Evolutionary conservation across 2,888 invertebrate genomes (phyloP).

Genomic region (Epinotia nisella): DNA sequence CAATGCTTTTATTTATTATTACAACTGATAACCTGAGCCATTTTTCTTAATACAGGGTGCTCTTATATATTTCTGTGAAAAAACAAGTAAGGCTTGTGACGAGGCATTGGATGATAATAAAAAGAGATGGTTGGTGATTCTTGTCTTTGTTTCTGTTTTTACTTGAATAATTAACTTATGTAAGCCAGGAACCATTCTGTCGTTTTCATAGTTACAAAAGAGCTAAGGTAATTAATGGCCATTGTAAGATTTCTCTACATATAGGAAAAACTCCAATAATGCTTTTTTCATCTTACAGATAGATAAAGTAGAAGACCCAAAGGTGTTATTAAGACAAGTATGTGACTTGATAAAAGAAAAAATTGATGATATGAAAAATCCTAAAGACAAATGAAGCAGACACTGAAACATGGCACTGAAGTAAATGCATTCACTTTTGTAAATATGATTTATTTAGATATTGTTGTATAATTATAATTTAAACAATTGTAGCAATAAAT

Average conservation of each 20-base stretch:
- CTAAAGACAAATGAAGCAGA: conserved; percentile 55
- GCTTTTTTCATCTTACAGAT: conserved; percentile 84
- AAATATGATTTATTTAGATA: conserved; percentile 68
- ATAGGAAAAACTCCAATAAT: conserved; percentile 25
- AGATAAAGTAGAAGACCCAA: conserved; percentile 93
- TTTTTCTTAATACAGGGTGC: conserved; percentile 65
- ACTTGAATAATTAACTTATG: conserved; percentile 47
- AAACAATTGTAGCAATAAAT: conserved; percentile 63
- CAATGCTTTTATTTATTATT: conserved; percentile 1
- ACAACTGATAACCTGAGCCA: conserved; percentile 19
- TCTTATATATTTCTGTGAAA: conserved; percentile 64
- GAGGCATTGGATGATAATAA: conserved; percentile 59
- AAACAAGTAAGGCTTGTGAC: conserved; percentile 62
- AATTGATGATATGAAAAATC: conserved; percentile 76
- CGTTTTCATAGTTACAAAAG: neutral
- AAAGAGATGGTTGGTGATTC: conserved; percentile 74
- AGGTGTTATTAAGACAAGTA: conserved; percentile 88
- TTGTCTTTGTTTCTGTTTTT: conserved; percentile 51
- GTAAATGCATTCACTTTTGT: conserved; percentile 62
- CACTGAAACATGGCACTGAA: conserved; percentile 48
- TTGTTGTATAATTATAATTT: conserved; percentile 64
- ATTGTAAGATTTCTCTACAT: neutral
- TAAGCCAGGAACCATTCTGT: conserved; percentile 67
- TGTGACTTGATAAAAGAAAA: conserved; percentile 89
- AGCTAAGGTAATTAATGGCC: neutral